Percentiles rank a stretch among this genome's conserved stretches.
Evolutionary conservation across 2,797 vertebrate species (phyloP).

Genomic region (Trachurus trachurus): DNA sequence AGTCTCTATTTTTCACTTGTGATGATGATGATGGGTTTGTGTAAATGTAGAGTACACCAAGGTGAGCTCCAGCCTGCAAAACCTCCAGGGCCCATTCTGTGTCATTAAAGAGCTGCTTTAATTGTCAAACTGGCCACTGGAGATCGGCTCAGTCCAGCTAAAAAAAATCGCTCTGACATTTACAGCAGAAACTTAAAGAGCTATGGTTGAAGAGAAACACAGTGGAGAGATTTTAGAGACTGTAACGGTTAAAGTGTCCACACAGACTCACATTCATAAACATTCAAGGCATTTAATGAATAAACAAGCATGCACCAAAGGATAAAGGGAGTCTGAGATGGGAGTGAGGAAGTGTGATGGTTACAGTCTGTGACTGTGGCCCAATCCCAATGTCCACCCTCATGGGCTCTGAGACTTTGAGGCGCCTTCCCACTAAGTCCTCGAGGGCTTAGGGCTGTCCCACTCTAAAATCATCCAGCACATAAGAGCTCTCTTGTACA

Average conservation of each 20-base stretch:
- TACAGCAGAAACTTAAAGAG: constrained; percentile 27
- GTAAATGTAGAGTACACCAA: neutral
- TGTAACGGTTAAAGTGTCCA: constrained; percentile 6
- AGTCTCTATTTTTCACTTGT: neutral
- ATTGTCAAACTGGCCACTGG: constrained; percentile 15
- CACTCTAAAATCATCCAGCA: too few species aligned
- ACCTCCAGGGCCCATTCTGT: neutral
- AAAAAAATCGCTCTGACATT: constrained; percentile 42
- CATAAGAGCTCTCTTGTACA: too few species aligned
- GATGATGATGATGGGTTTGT: neutral
- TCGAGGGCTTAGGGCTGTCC: too few species aligned
- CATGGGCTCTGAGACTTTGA: too few species aligned
- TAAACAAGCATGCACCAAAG: constrained; percentile 2
- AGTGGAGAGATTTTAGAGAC: constrained; percentile 13
- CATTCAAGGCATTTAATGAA: constrained; percentile 12
- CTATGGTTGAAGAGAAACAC: constrained; percentile 12
- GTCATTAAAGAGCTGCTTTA: constrained; percentile 26
- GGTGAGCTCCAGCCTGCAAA: constrained; percentile 4
- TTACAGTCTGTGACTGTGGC: constrained; percentile 8
- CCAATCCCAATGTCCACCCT: too few species aligned
- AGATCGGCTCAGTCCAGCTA: constrained; percentile 22
- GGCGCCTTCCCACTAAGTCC: too few species aligned
- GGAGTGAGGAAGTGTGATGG: neutral
- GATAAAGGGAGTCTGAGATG: neutral
- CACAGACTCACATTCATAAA: constrained; percentile 21